Percentiles rank a stretch among this genome's conserved stretches.
These are phyloP conservation scores for Caenorhabditis sp. DNA, from an alignment of 2,888 invertebrate genomes.

Conservation along the genomic window DNA sequence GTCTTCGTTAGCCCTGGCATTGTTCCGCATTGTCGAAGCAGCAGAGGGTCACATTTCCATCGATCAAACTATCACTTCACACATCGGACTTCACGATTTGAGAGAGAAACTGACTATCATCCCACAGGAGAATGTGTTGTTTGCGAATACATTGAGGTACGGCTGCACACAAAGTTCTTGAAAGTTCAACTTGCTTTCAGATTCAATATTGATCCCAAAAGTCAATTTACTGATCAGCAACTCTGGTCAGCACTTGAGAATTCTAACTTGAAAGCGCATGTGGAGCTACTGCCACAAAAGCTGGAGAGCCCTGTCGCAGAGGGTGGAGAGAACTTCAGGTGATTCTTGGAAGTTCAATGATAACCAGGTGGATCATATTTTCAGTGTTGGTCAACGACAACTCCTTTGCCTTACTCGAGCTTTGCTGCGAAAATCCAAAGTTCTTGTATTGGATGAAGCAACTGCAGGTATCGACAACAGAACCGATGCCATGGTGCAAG, in stretches of 20 bases:
- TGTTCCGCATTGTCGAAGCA: conserved; percentile 82
- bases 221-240: conserved; percentile 82
- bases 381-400: conserved; percentile 85
- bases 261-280: conserved; percentile 68
- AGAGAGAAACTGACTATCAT: conserved; percentile 91
- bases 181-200: no score
- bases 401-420: conserved; percentile 85
- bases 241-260: conserved; percentile 72
- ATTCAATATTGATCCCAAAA: conserved; percentile 95
- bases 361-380: not conserved
- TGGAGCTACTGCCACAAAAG: conserved; percentile 84
- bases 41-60: conserved; percentile 78
- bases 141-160: conserved; percentile 62
- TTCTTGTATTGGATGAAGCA: conserved; percentile 86
- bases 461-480: conserved; percentile 86
- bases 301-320: conserved; percentile 92
- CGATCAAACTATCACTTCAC: conserved; percentile 74
- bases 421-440: conserved; percentile 84
- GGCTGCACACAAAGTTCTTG: no score
- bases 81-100: conserved; percentile 90
- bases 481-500: conserved; percentile 85
- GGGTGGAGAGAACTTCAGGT: conserved; percentile 91
- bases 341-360: no score
- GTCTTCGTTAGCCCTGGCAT: conserved; percentile 81
- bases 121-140: conserved; percentile 83